Conservation (phyloP, 2,888 invertebrate species). For the Bhutanitis thaidina region DNA sequence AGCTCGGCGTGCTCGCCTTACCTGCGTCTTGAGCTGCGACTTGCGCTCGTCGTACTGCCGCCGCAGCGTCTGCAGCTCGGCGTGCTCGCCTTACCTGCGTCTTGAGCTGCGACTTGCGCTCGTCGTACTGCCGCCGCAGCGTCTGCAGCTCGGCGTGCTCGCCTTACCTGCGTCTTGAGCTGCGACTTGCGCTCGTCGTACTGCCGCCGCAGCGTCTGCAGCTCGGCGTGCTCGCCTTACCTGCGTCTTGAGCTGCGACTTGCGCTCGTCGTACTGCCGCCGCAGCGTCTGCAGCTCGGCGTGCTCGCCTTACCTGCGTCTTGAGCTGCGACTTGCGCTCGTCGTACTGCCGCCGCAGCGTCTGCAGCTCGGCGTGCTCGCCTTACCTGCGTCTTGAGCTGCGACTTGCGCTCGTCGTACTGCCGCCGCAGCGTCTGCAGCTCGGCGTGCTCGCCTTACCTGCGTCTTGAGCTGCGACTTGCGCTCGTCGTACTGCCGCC, state of each 20-base stretch:
- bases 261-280: constrained; percentile 93
- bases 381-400: no score
- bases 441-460: no score
- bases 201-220: constrained; percentile 87
- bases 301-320: no score
- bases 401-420: no score
- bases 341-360: no score
- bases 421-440: no score
- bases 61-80: constrained; percentile 80
- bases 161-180: constrained; percentile 61
- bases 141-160: constrained; percentile 45
- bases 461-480: no score
- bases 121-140: constrained; percentile 92
- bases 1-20: no score
- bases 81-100: constrained; percentile 60
- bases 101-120: constrained; percentile 80
- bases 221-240: not conserved
- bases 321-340: no score
- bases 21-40: constrained; percentile 60
- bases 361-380: no score
- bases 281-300: not conserved
- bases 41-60: constrained; percentile 94
- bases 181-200: constrained; percentile 88
- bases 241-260: constrained; percentile 92
- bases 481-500: no score